Conservation (phyloP, 2,888 invertebrate species). For the Holacanthella duospinosa region DNA sequence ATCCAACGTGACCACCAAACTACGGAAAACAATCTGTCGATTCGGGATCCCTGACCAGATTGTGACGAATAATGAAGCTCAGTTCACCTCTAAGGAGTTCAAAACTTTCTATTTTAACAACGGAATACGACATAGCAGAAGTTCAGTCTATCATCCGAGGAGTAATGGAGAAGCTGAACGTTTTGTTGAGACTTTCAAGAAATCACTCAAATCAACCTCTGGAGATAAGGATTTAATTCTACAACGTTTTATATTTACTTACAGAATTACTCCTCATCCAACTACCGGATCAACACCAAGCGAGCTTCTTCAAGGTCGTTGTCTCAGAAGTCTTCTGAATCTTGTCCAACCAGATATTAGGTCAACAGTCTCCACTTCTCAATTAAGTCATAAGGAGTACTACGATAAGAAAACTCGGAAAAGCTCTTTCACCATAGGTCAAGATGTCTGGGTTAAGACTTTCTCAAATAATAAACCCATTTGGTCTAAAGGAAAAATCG, state of each 20-base stretch:
- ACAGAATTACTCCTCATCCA: slow-evolving; percentile 14
- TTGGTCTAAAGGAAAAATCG: slow-evolving; percentile 15
- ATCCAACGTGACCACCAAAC: too few relatives aligned
- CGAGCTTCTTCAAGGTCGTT: slow-evolving; percentile 11
- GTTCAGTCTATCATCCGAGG: slow-evolving; percentile 18
- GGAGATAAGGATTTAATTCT: neutral
- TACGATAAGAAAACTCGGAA: slow-evolving; percentile 8
- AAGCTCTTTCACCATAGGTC: neutral
- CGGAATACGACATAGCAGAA: slow-evolving; percentile 8
- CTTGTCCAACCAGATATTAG: slow-evolving; percentile 8
- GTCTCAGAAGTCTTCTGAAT: slow-evolving; percentile 8
- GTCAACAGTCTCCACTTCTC: neutral
- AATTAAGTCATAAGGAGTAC: slow-evolving; percentile 6
- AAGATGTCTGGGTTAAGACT: slow-evolving; percentile 14
- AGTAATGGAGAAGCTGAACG: slow-evolving; percentile 19
- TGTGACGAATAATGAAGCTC: too few relatives aligned
- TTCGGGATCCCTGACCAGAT: too few relatives aligned
- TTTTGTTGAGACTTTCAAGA: slow-evolving; percentile 18
- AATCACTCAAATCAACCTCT: too few relatives aligned
- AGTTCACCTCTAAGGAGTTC: too few relatives aligned
- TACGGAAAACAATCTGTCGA: too few relatives aligned
- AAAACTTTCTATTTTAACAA: too few relatives aligned
- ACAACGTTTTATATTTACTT: slow-evolving; percentile 8
- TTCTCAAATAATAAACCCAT: slow-evolving; percentile 11
- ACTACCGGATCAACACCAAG: slow-evolving; percentile 14